These are phyloP conservation scores for Sebastes minor DNA, from an alignment of 2,797 vertebrate species.

Conservation along the genomic window DNA sequence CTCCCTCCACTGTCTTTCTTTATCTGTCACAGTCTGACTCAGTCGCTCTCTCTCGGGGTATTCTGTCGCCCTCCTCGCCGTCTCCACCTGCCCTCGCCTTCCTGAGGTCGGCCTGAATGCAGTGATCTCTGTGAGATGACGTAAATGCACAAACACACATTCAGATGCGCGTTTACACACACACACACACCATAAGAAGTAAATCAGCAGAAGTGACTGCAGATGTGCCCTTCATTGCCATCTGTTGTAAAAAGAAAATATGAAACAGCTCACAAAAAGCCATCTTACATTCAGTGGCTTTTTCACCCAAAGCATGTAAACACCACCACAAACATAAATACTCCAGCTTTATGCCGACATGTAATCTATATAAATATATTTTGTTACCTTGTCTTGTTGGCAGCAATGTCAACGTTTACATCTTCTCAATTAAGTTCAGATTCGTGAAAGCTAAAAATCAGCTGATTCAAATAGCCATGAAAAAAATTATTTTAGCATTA, in stretches of 20 bases:
- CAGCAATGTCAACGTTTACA: neutral
- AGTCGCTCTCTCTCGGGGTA: conserved; percentile 1
- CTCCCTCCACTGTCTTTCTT: conserved; percentile 21
- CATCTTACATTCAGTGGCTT: conserved; percentile 3
- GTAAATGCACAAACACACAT: conserved; percentile 11
- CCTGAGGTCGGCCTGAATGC: conserved; percentile 24
- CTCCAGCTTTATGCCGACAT: neutral
- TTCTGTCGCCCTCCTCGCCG: neutral
- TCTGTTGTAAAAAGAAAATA: conserved; percentile 47
- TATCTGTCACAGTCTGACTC: conserved; percentile 30
- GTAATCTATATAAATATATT: neutral
- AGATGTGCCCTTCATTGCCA: conserved; percentile 64
- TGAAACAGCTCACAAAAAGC: conserved; percentile 24
- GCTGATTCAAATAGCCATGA: neutral
- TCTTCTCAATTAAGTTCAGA: neutral
- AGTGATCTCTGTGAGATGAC: conserved; percentile 46
- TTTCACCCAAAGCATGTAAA: conserved; percentile 8
- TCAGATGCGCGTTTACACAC: neutral
- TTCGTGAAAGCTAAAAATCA: neutral
- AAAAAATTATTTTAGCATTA: neutral
- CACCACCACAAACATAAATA: conserved; percentile 19
- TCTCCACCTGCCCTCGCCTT: conserved; percentile 25
- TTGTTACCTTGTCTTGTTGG: neutral
- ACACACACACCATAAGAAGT: conserved; percentile 7
- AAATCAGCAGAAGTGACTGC: conserved; percentile 62